phyloP scores from a whole-genome alignment of 2,113 vertebrate genomes.

The Platysternon megacephalum region DNA sequence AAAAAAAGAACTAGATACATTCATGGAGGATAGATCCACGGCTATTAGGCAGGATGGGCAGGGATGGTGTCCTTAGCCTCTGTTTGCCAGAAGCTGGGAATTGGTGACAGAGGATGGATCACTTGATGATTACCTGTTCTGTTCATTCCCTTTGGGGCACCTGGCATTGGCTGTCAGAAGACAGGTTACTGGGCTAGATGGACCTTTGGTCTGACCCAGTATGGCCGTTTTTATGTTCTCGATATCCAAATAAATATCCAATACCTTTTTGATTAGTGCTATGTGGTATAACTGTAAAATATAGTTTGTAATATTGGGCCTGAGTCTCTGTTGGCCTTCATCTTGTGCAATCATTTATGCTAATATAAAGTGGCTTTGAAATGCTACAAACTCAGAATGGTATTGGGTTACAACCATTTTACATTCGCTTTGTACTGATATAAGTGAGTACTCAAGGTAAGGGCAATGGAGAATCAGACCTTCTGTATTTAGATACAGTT shows the following conservation, averaged over 20 bases:
- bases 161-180: too few species aligned
- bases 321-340: background rate
- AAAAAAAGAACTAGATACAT: too few species aligned
- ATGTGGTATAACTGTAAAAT: background rate
- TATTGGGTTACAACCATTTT: fast-evolving
- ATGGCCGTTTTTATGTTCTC: background rate
- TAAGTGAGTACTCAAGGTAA: fast-evolving
- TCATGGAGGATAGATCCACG: too few species aligned
- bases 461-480: background rate
- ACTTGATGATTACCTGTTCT: too few species aligned
- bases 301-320: background rate
- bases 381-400: fast-evolving
- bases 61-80: too few species aligned
- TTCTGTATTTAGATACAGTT: background rate
- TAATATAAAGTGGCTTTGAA: background rate
- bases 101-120: too few species aligned
- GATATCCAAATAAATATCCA: background rate
- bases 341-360: background rate
- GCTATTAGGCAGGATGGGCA: too few species aligned
- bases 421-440: background rate
- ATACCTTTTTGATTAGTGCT: background rate
- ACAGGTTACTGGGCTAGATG: too few species aligned
- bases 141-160: too few species aligned
- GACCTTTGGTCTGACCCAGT: too few species aligned
- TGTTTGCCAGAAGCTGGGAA: too few species aligned